phyloP scores from a whole-genome alignment of 1,140 invertebrate species.

The Pectinophora gossypiella region DNA sequence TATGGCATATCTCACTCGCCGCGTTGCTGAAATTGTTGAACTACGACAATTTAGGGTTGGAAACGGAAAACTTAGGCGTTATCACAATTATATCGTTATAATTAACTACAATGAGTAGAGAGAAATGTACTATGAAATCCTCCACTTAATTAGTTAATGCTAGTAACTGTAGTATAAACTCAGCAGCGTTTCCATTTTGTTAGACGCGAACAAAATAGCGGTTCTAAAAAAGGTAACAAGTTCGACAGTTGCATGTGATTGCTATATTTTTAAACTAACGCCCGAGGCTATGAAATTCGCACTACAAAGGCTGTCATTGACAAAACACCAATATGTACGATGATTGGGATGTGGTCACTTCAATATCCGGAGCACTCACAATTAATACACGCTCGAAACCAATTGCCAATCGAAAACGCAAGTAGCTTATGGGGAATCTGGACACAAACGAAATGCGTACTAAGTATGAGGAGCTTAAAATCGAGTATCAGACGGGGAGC shows the following conservation, averaged over 20 bases:
- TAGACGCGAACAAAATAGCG: too few species aligned
- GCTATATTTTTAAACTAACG: too few species aligned
- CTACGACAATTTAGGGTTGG: background rate
- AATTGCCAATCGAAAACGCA: conserved; percentile 24
- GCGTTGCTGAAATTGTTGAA: background rate
- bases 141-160: too few species aligned
- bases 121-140: too few species aligned
- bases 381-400: conserved; percentile 47
- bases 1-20: background rate
- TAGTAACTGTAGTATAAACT: too few species aligned
- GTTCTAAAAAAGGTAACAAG: too few species aligned
- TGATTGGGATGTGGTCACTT: conserved; percentile 10
- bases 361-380: conserved; percentile 42
- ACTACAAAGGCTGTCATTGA: background rate
- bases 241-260: too few species aligned
- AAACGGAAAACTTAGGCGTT: background rate
- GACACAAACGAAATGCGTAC: conserved; percentile 21
- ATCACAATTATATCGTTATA: background rate
- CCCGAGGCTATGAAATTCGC: too few species aligned
- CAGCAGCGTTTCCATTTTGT: too few species aligned
- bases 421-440: conserved; percentile 20
- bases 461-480: conserved; percentile 23
- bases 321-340: conserved; percentile 5
- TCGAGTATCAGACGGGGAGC: conserved; percentile 15
- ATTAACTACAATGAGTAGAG: background rate